These are phyloP conservation scores for Antheraea pernyi DNA, from an alignment of 1,140 invertebrate species.

Conservation along the genomic window DNA sequence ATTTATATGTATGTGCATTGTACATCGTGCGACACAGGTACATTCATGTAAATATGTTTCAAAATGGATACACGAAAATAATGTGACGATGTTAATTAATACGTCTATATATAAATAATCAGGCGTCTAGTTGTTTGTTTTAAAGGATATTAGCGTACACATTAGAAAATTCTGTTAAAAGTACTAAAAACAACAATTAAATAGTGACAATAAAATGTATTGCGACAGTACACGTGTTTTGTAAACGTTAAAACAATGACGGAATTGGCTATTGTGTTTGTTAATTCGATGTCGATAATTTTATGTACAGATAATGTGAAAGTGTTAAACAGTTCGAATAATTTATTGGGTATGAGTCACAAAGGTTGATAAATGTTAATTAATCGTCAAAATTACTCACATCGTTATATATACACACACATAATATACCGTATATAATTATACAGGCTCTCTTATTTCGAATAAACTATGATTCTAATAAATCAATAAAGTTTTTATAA, in stretches of 20 bases:
- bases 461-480: background rate
- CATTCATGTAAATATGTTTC: no score
- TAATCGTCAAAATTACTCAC: background rate
- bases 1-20: no score
- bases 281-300: background rate
- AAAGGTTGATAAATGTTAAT: background rate
- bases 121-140: no score
- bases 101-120: no score
- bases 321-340: background rate
- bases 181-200: background rate
- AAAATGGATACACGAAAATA: no score
- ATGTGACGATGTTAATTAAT: no score
- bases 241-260: background rate
- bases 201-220: background rate
- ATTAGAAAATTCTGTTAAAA: background rate
- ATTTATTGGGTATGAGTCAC: background rate
- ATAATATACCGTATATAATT: background rate
- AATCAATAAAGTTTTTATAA: background rate
- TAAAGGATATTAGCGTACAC: background rate
- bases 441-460: background rate
- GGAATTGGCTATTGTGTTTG: background rate
- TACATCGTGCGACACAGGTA: no score
- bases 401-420: background rate
- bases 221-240: background rate
- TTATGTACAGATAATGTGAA: background rate